Evolutionary conservation across 2,113 vertebrate genomes (phyloP), one percentile per base, ranked within the genome.

Genomic region (Penelope pileata): DNA sequence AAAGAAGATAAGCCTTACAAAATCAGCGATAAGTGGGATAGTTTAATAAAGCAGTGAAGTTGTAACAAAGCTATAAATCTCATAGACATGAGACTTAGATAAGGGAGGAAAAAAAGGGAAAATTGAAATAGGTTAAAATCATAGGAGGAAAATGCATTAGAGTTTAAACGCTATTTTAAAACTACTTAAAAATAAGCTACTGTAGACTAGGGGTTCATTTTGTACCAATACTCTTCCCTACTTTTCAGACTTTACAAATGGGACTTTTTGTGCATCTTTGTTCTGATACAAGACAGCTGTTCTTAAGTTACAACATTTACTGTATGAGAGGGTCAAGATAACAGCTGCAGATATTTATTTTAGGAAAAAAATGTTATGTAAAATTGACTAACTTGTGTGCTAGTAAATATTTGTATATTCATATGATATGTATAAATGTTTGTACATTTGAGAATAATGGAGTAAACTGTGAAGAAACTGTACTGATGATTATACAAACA

Each of bases 51-150:
- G 22, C 23, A 78, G 60, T 64, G 43, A 34, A 81, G 48, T 72
- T 74, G 23, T 72, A 93, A 85, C 42, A 91, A 84, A 88, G 86
- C 66, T 88, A 84, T 96, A 88, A 91, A 90, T 93, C 68, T 86
- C 81, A 70, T 36, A 79, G 92, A 84, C 34, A 4, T 72, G n/a
- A 91, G 56, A 62, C 83, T 86, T 80, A 89, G 90, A 85, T 93
- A 96, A 93, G 56, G 9, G 4, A 11, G 18, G 58, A 22, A 60
- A 58, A 70, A 73, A 16, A 1, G 16, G 30, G 22, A 40, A 84
- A 95, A 90, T 69, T 82, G 75, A 47, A 87, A 58, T 40, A 53
- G 27, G 26, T 34, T 66, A 47, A 72, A 89, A 36, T 83, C 34
- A 32, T 38, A 75, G 73, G 1, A 78, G 26, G 16, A 75, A 88